These are phyloP conservation scores for Drosophila anomalata DNA, from an alignment of 2,888 invertebrate species.

Conservation along the genomic window DNA sequence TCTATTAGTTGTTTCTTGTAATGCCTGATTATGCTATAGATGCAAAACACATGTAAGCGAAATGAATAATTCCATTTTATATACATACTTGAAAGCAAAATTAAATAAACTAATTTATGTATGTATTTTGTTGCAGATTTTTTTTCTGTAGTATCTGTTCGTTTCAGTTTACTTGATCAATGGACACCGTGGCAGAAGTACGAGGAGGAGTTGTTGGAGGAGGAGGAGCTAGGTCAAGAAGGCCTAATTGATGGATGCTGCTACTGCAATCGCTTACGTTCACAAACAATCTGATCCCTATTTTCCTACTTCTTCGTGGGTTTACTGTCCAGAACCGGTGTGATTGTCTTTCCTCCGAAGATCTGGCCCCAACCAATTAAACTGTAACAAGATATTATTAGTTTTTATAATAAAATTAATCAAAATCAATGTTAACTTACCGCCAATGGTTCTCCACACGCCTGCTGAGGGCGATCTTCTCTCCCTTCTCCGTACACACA, in stretches of 20 bases:
- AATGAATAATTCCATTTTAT: slow-evolving; percentile 47
- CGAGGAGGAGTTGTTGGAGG: slow-evolving; percentile 5
- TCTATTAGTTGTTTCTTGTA: slow-evolving; percentile 71
- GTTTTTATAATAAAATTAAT: background rate
- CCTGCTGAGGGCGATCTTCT: slow-evolving; percentile 99
- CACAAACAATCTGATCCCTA: slow-evolving; percentile 21
- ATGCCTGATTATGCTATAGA: slow-evolving; percentile 64
- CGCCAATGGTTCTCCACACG: slow-evolving; percentile 99
- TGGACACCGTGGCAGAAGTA: slow-evolving; percentile 58
- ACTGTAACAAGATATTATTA: slow-evolving; percentile 85
- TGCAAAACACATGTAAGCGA: slow-evolving; percentile 65
- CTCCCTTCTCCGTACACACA: slow-evolving; percentile 99
- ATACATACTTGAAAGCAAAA: slow-evolving; percentile 60
- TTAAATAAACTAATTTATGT: slow-evolving; percentile 72
- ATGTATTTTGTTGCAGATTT: slow-evolving; percentile 47
- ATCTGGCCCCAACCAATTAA: slow-evolving; percentile 99
- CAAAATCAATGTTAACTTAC: slow-evolving; percentile 84
- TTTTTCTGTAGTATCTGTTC: slow-evolving; percentile 23
- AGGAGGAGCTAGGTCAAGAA: slow-evolving; percentile 36
- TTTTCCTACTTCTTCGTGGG: slow-evolving; percentile 65
- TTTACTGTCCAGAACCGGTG: slow-evolving; percentile 86
- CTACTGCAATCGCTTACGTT: slow-evolving; percentile 30
- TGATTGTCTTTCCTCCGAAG: slow-evolving; percentile 97
- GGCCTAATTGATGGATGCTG: slow-evolving; percentile 30
- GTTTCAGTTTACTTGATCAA: slow-evolving; percentile 58